Base-by-base conservation (phyloP, 2,113 vertebrate species). In the Rhynchomys soricoides region DNA sequence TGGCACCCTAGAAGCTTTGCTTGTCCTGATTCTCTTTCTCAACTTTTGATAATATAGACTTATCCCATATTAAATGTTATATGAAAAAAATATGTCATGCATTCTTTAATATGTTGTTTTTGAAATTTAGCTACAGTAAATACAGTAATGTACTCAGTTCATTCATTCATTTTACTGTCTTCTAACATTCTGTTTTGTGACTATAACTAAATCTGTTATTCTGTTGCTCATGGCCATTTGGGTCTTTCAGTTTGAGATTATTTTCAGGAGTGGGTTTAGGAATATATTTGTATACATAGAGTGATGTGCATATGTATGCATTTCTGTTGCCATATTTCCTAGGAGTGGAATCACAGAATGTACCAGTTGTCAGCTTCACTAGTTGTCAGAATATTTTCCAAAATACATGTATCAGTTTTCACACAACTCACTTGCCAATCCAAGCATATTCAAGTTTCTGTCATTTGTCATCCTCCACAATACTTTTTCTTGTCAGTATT, bases 361-460 rank as follows among this genome's bases (percentile, higher is more conserved):
- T 79, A 21, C 37, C 81, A 70, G 75, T 31, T 57, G 89, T 90
- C 50, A 92, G 22, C 22, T 50, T 90, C 48, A 88, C 85, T 43
- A 57, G 70, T 75, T 95, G 45, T 86, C 81, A 91, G 77, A 91
- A 85, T 70, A 79, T 73, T 91, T 88, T 55, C 48, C 81, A 94
- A 95, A 91, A 96, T 68, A 48, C 29, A 70, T 86, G 15, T 17
- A 68, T 71, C 37, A 74, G 17, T 95, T 77, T 96, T 81, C 71
- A 75, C 31, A 95, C 50, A 89, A 70, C 70, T 85, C 50, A 93
- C 82, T 4, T 85, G 73, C 59, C 26, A 66, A 2, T 66, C 43
- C 29, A 45, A 93, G 40, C 15, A 5, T 59, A 26, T 71, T 13
- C 43, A 6, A 43, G 4, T 94, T 85, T 93, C 50, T 73, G 22